phyloP scores from a whole-genome alignment of 2,797 vertebrate genomes.

The Orestias chungarensis region DNA sequence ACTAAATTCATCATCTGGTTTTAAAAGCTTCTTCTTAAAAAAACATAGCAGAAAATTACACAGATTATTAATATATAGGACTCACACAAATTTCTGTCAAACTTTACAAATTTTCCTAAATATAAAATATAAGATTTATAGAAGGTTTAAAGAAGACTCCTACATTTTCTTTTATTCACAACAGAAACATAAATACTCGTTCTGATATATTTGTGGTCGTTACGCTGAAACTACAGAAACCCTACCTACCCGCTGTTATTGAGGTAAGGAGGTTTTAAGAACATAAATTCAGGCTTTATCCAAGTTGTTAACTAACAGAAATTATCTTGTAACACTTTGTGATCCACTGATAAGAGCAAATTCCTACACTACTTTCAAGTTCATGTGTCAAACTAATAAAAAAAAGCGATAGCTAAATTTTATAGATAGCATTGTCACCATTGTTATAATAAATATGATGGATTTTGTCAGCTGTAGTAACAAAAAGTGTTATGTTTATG shows the following conservation, averaged over 20 bases:
- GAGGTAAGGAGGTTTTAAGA: background rate
- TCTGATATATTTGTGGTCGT: background rate
- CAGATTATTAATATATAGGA: background rate
- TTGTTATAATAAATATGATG: background rate
- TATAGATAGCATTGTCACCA: background rate
- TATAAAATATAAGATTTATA: no score
- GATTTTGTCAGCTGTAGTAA: background rate
- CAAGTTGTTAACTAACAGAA: background rate
- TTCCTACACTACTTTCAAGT: background rate
- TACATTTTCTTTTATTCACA: background rate
- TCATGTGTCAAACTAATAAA: background rate
- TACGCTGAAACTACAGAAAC: background rate
- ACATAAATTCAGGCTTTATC: background rate
- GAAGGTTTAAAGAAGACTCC: background rate
- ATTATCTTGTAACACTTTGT: background rate
- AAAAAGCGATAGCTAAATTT: background rate
- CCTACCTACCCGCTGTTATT: background rate
- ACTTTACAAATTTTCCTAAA: background rate
- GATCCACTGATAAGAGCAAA: background rate
- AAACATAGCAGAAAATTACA: slow-evolving; percentile 25
- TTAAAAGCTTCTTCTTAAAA: slow-evolving; percentile 88
- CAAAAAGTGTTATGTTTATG: no score
- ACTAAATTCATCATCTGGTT: slow-evolving; percentile 81
- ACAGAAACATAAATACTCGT: background rate
- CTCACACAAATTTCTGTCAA: background rate